Base-by-base conservation (phyloP, 2,888 invertebrate genomes). In the Temnothorax unifasciatus region DNA sequence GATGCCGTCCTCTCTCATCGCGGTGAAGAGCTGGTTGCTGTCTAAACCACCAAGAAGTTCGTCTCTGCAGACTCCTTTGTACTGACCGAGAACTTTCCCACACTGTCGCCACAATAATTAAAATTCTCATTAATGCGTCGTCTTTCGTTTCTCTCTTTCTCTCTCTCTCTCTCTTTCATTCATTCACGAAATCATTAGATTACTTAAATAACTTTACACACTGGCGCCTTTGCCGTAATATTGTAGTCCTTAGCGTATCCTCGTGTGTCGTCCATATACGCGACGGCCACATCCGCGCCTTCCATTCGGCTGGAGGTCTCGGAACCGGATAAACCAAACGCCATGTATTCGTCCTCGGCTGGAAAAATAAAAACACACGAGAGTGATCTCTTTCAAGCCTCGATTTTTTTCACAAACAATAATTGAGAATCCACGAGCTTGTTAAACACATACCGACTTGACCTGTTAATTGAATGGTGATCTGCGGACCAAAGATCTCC, bases 401-500 rank as follows among this genome's bases (percentile, higher is more conserved):
- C 44, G 44, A 41, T 18, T 66, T 66, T 66, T 41, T 41, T 41
- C 0, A 0, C 9, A 25, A 2, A n/a, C 2, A 1, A 41, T 13
- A 66, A 52, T 34, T 50, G 38, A 41, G n/a, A 50, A 8, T 64
- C 13, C 25, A 52, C 44, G n/a, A 59, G 63, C 61, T 50, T 13
- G 9, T 47, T 13, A 54, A 54, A 38, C 29, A 74, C 94, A 93
- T 90, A 95, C 95, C 95, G 68, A 97, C 96, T 96, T 97, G 97
- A 0, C 97, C 98, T 15, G 98, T 97, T 15, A 99, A 95, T 94
- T 98, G 97, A 81, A 98, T 96, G 11, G 98, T 98, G 87, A 99
- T 96, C 94, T 97, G 97, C 34, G 97, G 97, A 0, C 98, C 98
- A 95, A 98, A 98, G 41, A 98, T 97, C 94, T 98, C 98, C 98